Conservation (phyloP, 2,888 invertebrate genomes). For the Troilus luridus region DNA sequence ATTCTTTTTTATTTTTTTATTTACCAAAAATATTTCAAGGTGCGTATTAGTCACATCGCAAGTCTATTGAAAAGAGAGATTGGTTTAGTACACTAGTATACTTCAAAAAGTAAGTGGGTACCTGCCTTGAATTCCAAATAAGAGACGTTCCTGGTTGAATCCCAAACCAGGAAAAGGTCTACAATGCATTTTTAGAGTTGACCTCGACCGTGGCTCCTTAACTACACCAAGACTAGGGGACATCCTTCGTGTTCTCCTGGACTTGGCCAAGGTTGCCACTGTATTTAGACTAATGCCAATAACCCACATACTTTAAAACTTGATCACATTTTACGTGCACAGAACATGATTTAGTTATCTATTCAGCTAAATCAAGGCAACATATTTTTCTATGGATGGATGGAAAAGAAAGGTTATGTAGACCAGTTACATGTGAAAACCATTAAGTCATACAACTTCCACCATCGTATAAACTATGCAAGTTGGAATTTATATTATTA, state of each 20-base stretch:
- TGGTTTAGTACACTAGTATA: not conserved
- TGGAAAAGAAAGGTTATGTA: too few relatives aligned
- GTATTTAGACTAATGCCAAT: not conserved
- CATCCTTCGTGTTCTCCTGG: not conserved
- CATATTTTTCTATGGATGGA: not conserved
- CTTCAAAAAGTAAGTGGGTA: not conserved
- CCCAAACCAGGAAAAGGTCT: not conserved
- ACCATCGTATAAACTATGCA: too few relatives aligned
- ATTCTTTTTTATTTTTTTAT: not conserved
- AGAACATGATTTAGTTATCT: too few relatives aligned
- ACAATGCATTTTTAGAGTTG: not conserved
- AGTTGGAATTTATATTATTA: too few relatives aligned
- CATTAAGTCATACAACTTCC: too few relatives aligned
- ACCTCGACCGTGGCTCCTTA: not conserved
- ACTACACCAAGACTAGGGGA: not conserved
- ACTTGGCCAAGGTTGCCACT: not conserved
- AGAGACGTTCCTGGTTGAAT: not conserved
- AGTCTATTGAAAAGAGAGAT: not conserved
- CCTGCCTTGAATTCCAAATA: not conserved
- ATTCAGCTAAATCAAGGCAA: too few relatives aligned
- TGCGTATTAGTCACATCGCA: not conserved
- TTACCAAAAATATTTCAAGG: not conserved
- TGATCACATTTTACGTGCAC: too few relatives aligned
- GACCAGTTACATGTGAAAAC: too few relatives aligned
- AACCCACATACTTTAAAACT: not conserved